Evolutionary conservation across 2,888 invertebrate species (phyloP).

Genomic region (Habrosyne pyritoides): DNA sequence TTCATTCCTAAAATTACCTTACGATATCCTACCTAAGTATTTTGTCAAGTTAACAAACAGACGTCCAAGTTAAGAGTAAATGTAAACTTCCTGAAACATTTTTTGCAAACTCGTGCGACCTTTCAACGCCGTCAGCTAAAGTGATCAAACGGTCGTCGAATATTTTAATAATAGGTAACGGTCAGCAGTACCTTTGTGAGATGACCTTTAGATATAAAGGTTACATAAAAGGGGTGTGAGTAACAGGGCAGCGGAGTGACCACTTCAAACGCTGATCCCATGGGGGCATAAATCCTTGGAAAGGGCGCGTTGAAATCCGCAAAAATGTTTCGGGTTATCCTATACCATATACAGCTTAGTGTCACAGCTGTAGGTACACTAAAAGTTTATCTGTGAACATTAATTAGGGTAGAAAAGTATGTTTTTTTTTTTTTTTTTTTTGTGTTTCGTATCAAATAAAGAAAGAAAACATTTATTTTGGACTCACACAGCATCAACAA

Average conservation of each 20-base stretch:
- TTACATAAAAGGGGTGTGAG: conserved; percentile 2
- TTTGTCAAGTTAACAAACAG: too few species aligned
- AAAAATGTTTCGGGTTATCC: neutral
- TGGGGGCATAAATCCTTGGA: neutral
- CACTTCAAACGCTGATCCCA: neutral
- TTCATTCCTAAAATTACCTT: too few species aligned
- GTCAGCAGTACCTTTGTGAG: neutral
- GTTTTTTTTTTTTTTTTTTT: too few species aligned
- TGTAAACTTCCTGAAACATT: neutral
- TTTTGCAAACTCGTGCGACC: neutral
- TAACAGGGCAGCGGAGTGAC: neutral
- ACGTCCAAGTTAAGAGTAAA: neutral
- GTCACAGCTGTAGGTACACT: neutral
- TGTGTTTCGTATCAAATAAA: too few species aligned
- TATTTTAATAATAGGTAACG: neutral
- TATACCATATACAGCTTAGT: neutral
- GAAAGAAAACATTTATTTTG: too few species aligned
- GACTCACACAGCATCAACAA: too few species aligned
- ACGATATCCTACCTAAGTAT: too few species aligned
- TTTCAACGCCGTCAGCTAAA: neutral
- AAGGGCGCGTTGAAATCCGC: neutral
- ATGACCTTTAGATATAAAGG: neutral
- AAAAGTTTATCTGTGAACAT: too few species aligned
- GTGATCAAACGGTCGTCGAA: neutral
- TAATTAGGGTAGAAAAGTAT: too few species aligned